These are phyloP conservation scores for Leucozona laternaria DNA, from an alignment of 2,888 invertebrate genomes.

Conservation along the genomic window DNA sequence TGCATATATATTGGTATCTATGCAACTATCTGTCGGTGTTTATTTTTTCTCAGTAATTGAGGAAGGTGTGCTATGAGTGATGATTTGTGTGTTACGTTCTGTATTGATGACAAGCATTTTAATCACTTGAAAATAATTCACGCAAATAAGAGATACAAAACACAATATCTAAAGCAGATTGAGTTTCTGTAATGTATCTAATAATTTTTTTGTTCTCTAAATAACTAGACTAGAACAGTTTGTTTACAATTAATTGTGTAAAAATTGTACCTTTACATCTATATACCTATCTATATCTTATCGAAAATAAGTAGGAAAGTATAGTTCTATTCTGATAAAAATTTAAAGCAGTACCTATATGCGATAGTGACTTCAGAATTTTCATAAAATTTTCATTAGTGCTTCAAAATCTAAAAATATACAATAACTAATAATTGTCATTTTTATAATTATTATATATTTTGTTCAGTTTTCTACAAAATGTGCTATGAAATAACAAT, in stretches of 20 bases:
- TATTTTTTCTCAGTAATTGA: neutral
- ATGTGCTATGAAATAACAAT: neutral
- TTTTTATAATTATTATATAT: too few species aligned
- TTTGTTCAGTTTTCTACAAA: neutral
- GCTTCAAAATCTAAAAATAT: too few species aligned
- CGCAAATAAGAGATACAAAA: constrained; percentile 24
- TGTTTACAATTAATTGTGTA: neutral
- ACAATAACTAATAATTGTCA: too few species aligned
- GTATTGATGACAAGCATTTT: constrained; percentile 19
- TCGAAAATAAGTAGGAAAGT: neutral
- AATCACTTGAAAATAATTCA: constrained; percentile 28
- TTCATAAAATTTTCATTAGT: neutral
- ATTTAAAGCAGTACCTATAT: neutral
- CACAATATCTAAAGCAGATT: neutral
- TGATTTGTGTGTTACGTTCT: constrained; percentile 18
- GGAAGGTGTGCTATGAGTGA: constrained; percentile 35
- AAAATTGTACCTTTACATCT: neutral
- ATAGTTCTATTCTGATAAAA: neutral
- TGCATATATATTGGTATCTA: constrained; percentile 14
- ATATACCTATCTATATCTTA: neutral
- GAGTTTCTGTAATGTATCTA: neutral
- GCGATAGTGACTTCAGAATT: too few species aligned
- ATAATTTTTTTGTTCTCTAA: neutral
- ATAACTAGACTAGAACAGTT: neutral
- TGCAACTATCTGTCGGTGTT: constrained; percentile 15